Percentiles rank a stretch among this genome's conserved stretches.
These are phyloP conservation scores for Drosophila nigrodunni DNA, from an alignment of 1,140 invertebrate genomes.

Conservation along the genomic window DNA sequence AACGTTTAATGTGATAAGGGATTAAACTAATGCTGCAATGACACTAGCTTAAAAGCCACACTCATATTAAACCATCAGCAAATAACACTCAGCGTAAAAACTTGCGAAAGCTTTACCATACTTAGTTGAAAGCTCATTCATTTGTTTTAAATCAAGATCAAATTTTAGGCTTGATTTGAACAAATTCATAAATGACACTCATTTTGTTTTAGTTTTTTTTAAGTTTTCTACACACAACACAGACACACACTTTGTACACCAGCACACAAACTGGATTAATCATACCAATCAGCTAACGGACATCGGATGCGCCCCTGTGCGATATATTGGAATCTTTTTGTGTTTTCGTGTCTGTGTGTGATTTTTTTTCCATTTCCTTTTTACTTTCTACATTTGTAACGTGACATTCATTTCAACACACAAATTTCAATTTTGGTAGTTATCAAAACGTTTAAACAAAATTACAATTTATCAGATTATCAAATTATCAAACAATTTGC, in stretches of 20 bases:
- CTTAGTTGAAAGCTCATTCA: slow-evolving; percentile 14
- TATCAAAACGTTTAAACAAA: slow-evolving; percentile 43
- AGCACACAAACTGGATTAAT: slow-evolving; percentile 11
- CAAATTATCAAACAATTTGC: slow-evolving; percentile 23
- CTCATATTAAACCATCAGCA: background rate
- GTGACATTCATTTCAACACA: slow-evolving; percentile 34
- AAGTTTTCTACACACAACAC: slow-evolving; percentile 38
- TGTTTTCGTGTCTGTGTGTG: slow-evolving; percentile 47
- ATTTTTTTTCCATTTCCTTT: slow-evolving; percentile 35
- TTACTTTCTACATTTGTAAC: slow-evolving; percentile 22
- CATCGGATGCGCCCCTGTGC: slow-evolving; percentile 41
- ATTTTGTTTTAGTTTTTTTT: slow-evolving; percentile 46
- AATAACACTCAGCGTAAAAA: background rate
- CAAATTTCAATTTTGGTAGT: slow-evolving; percentile 39
- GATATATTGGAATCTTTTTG: slow-evolving; percentile 45
- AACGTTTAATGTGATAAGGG: slow-evolving; percentile 5
- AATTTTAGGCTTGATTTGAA: slow-evolving; percentile 15
- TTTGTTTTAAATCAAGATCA: slow-evolving; percentile 1
- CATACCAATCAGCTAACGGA: slow-evolving; percentile 5
- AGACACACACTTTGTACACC: slow-evolving; percentile 20
- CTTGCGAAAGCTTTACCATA: background rate
- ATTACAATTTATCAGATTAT: slow-evolving; percentile 36
- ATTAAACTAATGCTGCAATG: background rate
- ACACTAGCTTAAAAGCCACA: background rate
- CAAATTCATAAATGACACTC: slow-evolving; percentile 17